Conservation (phyloP, 2,888 invertebrate species). For the Stenoptilia bipunctidactyla region DNA sequence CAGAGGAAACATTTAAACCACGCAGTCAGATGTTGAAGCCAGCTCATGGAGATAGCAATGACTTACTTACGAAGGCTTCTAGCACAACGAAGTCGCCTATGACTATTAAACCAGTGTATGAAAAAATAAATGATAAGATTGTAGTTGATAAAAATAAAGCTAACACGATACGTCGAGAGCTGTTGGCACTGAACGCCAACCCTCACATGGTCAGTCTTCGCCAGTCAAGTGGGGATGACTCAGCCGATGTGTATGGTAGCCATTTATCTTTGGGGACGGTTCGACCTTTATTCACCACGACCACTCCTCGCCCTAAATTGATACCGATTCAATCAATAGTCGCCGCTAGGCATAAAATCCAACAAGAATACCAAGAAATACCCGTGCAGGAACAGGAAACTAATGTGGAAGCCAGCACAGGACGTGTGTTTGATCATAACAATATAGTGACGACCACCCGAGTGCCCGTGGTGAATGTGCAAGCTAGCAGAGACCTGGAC, state of each 20-base stretch:
- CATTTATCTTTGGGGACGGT: conserved; percentile 75
- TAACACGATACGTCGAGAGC: conserved; percentile 74
- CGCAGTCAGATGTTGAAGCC: conserved; percentile 49
- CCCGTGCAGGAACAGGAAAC: conserved; percentile 50
- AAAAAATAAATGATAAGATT: conserved; percentile 54
- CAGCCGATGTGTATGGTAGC: conserved; percentile 77
- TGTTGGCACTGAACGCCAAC: conserved; percentile 67
- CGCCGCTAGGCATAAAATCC: conserved; percentile 59
- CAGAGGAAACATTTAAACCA: conserved; percentile 31
- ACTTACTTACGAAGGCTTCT: conserved; percentile 48
- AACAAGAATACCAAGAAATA: conserved; percentile 52
- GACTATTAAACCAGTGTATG: conserved; percentile 67
- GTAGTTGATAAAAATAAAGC: conserved; percentile 49
- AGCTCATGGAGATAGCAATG: conserved; percentile 29
- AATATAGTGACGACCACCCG: conserved; percentile 64
- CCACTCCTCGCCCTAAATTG: conserved; percentile 67
- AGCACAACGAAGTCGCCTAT: conserved; percentile 44
- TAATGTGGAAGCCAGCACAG: conserved; percentile 64
- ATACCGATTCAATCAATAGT: conserved; percentile 63
- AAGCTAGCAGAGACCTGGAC: conserved; percentile 43
- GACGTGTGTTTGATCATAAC: conserved; percentile 58
- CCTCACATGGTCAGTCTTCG: conserved; percentile 70
- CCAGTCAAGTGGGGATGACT: conserved; percentile 75
- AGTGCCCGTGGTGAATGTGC: conserved; percentile 68
- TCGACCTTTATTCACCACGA: conserved; percentile 77